A percentile compares a stretch with the other conserved stretches of the same genome.
Conservation (phyloP, 64 coral and sea anemone genomes). For the Pachyseris speciosa region DNA sequence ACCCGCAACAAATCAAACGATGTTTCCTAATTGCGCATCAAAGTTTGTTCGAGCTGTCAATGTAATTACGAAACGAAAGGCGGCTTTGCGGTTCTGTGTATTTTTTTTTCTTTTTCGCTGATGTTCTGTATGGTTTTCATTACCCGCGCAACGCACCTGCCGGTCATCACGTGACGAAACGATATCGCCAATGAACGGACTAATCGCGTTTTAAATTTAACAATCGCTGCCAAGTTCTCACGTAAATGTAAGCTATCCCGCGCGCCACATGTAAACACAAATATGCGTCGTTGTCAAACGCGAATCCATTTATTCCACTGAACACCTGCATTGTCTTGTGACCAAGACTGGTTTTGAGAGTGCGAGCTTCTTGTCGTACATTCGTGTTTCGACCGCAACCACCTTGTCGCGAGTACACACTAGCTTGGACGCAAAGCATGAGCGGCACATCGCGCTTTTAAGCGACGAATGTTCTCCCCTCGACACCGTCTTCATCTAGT, state of each 20-base stretch:
- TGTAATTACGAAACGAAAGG: background rate
- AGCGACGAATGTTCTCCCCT: constrained; percentile 9
- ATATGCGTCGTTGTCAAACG: constrained; percentile 27
- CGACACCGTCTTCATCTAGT: constrained; percentile 27
- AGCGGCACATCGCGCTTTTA: background rate
- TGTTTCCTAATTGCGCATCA: background rate
- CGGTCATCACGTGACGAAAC: constrained; percentile 2
- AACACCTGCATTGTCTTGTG: constrained; percentile 37
- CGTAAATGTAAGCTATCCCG: background rate
- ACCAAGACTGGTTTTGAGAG: constrained; percentile 29
- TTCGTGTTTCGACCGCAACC: background rate
- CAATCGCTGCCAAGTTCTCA: background rate
- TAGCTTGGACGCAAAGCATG: background rate
- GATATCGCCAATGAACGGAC: background rate
- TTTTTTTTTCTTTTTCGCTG: background rate
- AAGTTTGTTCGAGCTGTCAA: background rate
- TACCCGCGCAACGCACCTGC: constrained; percentile 33
- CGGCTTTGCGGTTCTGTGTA: background rate
- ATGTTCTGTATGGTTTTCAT: background rate
- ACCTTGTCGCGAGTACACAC: background rate
- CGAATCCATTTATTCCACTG: constrained; percentile 38
- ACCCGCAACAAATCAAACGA: background rate
- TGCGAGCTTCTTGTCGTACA: background rate
- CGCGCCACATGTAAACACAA: constrained; percentile 38
- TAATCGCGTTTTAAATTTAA: constrained; percentile 40